Evolutionary conservation across 2,888 invertebrate genomes (phyloP), one percentile per base, ranked within the genome.

Genomic region (Corbicula japonica): DNA sequence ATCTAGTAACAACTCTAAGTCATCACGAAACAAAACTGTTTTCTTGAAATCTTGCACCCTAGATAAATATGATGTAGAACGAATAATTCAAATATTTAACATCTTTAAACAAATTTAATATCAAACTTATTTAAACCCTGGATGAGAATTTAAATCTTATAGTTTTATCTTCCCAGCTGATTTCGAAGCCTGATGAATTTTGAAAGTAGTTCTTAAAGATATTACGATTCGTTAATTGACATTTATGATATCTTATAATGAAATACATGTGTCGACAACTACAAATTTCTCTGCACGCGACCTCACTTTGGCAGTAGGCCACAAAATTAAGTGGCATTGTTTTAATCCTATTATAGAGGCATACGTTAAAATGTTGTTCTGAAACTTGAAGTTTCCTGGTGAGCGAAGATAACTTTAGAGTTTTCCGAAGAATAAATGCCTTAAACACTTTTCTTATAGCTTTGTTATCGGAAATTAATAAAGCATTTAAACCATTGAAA

Each of bases 231-330:
- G n/a, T n/a, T n/a, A n/a, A n/a, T n/a, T n/a, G n/a, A n/a, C n/a
- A 56, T 30, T 56, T 56, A 56, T 56, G 30, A 56, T 56, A 56
- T 30, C 34, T 56, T 18, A 56, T 56, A 56, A 56, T 56, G 30
- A 56, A 32, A 32, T 32, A 34, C 56, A 56, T 34, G 56, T 56
- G 56, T 34, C 56, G 2, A n/a, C 30, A 56, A 32, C 12, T 32
- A 56, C 30, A 10, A 56, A 32, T 56, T 32, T 34, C 10, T 56
- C 18, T 30, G 34, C 56, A 32, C 56, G 32, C 56, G 32, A 30
- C 23, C 32, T 18, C 32, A 56, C 2, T 56, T 32, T 56, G 56
- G 56, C 6, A 18, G 3, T 2, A 30, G 2, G 56, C 56, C 56
- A 56, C 5, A 28, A 18, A 21, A 30, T 21, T 32, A 56, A n/a